phyloP scores from a whole-genome alignment of 2,888 invertebrate genomes.

The Aricia artaxerxes region DNA sequence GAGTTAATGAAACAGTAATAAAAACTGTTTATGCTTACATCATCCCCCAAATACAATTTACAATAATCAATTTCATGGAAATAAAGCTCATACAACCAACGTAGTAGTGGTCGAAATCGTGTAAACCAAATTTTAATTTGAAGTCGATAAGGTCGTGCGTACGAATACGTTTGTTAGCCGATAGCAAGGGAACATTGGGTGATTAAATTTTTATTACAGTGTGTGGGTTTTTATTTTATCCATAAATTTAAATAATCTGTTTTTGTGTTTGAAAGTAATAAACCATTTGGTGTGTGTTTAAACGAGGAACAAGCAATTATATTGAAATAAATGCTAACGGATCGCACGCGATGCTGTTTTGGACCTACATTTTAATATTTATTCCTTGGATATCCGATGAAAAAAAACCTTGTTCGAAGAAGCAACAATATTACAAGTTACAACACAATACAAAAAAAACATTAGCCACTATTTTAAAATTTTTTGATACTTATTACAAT shows the following conservation, averaged over 20 bases:
- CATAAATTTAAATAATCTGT: constrained; percentile 49
- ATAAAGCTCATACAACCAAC: constrained; percentile 8
- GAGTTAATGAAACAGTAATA: constrained; percentile 51
- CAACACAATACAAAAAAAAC: neutral
- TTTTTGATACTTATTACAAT: neutral
- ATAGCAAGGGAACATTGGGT: constrained; percentile 49
- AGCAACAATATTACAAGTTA: neutral
- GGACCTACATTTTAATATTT: constrained; percentile 7
- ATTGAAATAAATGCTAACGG: constrained; percentile 20
- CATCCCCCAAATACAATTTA: constrained; percentile 21
- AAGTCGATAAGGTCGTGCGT: constrained; percentile 10
- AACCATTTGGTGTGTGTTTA: constrained; percentile 40
- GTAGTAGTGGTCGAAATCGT: constrained; percentile 3
- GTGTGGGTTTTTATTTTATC: constrained; percentile 48
- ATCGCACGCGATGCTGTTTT: constrained; percentile 23
- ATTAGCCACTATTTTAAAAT: neutral
- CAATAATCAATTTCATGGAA: neutral
- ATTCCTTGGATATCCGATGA: neutral
- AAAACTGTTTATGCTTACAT: constrained; percentile 48
- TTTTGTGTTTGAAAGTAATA: constrained; percentile 44
- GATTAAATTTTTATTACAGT: constrained; percentile 54
- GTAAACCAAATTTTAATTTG: constrained; percentile 1
- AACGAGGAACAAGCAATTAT: constrained; percentile 29
- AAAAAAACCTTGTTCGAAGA: neutral
- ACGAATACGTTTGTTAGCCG: constrained; percentile 46